phyloP scores from a whole-genome alignment of 2,113 vertebrate genomes.

The Micronycteris hirsuta region DNA sequence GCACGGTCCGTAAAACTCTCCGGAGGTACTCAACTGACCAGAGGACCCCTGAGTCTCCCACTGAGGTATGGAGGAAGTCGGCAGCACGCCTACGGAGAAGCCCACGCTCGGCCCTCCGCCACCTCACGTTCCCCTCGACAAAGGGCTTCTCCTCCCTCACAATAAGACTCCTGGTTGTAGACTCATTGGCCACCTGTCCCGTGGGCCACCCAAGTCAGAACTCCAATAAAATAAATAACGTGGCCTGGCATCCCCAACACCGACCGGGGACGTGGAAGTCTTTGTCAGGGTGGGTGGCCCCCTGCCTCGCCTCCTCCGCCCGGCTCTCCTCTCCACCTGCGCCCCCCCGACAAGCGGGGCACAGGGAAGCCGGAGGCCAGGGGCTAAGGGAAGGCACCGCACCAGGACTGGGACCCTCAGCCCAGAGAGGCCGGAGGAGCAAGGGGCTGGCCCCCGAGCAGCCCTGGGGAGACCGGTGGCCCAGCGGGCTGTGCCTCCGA shows the following conservation, averaged over 20 bases:
- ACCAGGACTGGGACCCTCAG: background rate
- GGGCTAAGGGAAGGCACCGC: slow-evolving; percentile 21
- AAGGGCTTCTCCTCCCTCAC: background rate
- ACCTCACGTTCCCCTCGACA: background rate
- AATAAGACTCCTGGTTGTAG: background rate
- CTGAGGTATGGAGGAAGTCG: background rate
- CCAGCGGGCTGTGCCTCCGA: background rate
- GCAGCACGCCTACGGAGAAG: background rate
- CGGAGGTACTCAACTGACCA: background rate
- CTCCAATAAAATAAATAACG: slow-evolving; percentile 45
- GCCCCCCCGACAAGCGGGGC: background rate
- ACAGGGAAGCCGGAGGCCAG: background rate
- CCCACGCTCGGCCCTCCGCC: background rate
- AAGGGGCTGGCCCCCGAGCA: background rate
- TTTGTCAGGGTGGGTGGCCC: background rate
- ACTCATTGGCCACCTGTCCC: background rate
- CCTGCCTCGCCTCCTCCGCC: background rate
- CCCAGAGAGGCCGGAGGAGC: background rate
- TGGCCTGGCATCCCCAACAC: background rate
- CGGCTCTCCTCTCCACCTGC: background rate
- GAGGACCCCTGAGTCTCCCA: background rate
- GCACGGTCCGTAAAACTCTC: background rate
- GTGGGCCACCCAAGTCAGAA: background rate
- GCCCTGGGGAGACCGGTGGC: background rate
- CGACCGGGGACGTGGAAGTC: background rate